Evolutionary conservation across 2,113 vertebrate genomes (phyloP), one percentile per base, ranked within the genome.

Genomic region (Phaethon lepturus): DNA sequence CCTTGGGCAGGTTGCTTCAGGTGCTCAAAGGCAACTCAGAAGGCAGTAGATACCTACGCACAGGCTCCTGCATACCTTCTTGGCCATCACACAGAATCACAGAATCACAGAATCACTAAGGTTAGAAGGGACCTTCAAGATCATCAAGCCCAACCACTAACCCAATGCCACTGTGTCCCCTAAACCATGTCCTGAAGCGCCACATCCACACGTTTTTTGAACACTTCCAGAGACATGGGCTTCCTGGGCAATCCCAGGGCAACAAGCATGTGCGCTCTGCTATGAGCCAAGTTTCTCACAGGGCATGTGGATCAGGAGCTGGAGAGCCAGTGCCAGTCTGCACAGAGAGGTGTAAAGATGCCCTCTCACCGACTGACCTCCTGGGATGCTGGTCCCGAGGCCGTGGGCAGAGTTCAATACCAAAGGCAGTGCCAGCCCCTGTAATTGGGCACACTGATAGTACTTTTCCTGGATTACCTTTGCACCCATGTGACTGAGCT

Each of bases 381-480:
- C 49, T 3, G 24, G 38, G 49, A 38, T 55, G 69, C 45, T 73
- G 73, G 40, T 86, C 33, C 56, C 0, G 5, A 50, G 83, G 72
- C 66, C 15, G 18, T 11, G 79, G 55, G 63, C 85, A 76, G 68
- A 87, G 85, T 53, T 52, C 74, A 60, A 11, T 9, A 18, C 26
- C 62, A 88, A 62, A 82, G 49, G 87, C 78, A 77, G 67, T 58
- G 74, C 69, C 91, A 89, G 58, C 28, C 74, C 53, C 93, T 0
- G 2, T 58, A 82, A 79, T 5, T n/a, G 58, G 55, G 38, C 4
- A 3, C 1, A 4, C 58, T 55, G 69, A 89, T 62, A 82, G 44
- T 23, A 12, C 44, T 89, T 94, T 94, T 79, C 88, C 91, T 95
- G 86, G 86, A 93, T 95, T 95, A 86, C 89, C 78, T 94, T 93